A percentile compares a stretch with the other conserved stretches of the same genome.
These are phyloP conservation scores for Morus bassanus DNA, from an alignment of 2,797 vertebrate genomes.

Conservation along the genomic window DNA sequence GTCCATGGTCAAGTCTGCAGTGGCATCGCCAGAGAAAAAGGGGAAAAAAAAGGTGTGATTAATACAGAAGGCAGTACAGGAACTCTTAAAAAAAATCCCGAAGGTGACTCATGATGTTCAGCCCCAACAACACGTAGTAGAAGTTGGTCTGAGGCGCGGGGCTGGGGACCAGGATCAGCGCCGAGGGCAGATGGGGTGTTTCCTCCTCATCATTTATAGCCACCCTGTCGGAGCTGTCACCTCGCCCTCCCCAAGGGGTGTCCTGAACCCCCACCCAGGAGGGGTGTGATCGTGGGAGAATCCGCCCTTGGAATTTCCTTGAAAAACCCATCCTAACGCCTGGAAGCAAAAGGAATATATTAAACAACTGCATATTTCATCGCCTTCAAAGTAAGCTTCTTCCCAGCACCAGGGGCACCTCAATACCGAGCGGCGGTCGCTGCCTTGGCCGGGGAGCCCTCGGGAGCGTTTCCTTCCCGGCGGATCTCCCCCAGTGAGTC, in stretches of 20 bases:
- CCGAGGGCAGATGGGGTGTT: not conserved
- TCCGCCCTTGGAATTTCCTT: not conserved
- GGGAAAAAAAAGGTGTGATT: not conserved
- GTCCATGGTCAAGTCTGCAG: not conserved
- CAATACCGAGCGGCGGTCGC: rapidly evolving
- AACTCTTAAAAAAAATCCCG: not conserved
- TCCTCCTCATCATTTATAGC: not conserved
- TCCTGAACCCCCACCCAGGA: not conserved
- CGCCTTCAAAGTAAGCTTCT: not conserved
- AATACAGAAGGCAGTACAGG: not conserved
- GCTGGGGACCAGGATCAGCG: not conserved
- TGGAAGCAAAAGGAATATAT: not conserved
- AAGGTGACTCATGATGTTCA: not conserved
- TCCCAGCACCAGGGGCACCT: not conserved
- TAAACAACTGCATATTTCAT: not conserved
- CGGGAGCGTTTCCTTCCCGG: not conserved
- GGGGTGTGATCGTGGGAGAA: not conserved
- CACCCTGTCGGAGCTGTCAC: not conserved
- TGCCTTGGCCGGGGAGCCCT: not conserved
- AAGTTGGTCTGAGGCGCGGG: not conserved
- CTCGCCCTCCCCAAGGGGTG: not conserved
- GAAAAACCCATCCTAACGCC: not conserved
- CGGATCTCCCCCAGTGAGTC: not conserved
- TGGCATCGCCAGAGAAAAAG: not conserved
- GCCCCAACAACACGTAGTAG: not conserved